Base-by-base conservation (phyloP, 1,140 invertebrate genomes). In the Zaprionus taronus region DNA sequence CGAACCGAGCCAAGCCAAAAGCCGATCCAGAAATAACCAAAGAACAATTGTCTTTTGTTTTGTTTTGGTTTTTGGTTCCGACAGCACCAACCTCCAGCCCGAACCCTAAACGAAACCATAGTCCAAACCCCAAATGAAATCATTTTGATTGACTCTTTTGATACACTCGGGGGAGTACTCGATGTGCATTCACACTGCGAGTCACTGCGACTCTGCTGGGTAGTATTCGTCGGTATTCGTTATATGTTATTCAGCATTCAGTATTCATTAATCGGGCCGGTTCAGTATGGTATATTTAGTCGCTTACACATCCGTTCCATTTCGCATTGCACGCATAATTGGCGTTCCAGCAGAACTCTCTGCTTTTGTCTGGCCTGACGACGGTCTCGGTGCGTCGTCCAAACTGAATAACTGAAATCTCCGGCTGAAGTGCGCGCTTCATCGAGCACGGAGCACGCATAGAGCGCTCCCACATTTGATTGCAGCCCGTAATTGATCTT, bases 321-420 rank as follows among this genome's bases (percentile, higher is more conserved):
- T 90, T 90, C 82, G 85, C 82, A 90, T 90, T 90, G 85, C 85
- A 90, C 85, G 85, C 85, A 90, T 90, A 80, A 90, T 90, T 90
- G 85, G 81, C 85, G 86, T 80, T 85, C 73, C 72, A 71, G 67
- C 28, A 74, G 61, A 67, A 56, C 61, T 65, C 64, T 77, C 49
- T 71, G 63, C 58, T 70, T 53, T 72, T 71, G 68, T 73, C 64
- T 66, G 22, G 15, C 0, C 4, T 11, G 38, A 34, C 14, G 38
- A 41, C 67, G 20, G 57, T 69, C 67, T 53, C 55, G 47, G 6
- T 12, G 51, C 17, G n/a, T 5, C 44, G 28, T 44, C 15, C 55
- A 60, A 51, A 51, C 31, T 34, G 31, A 34, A 55, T 47, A 56
- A 34, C 26, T 28, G 26, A 71, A 34, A 60, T 68, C 36, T 57